Evolutionary conservation across 1,140 invertebrate species (phyloP), one percentile per base, ranked within the genome.

Genomic region (Caerostris darwini): DNA sequence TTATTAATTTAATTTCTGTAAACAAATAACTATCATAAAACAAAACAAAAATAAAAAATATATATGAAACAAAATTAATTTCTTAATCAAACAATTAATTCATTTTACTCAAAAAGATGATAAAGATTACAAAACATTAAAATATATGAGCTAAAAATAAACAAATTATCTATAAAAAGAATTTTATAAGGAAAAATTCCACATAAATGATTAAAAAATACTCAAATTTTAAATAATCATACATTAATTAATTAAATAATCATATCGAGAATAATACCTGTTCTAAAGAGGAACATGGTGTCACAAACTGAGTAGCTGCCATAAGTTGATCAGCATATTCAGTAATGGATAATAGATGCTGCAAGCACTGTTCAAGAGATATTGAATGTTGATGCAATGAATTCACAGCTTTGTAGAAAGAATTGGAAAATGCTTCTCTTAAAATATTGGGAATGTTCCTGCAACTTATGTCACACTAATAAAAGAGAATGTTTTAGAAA

Each of bases 281-380:
- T 64, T 89, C 92, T 4, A 57, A 4, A 64, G 86, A 50, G 56
- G 89, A 88, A n/a, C 6, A 8, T 10, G 92, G 67, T 14, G 10
- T 19, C 12, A 88, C 19, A 81, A 50, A 53, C 6, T 81, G 34
- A 57, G 14, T 64, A 19, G 85, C 19, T 34, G 57, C 14, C 69
- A 89, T 17, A n/a, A 94, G n/a, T 56, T 81, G 57, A 12, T 94
- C 92, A 19, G 77, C 53, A 94, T 94, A 94, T 17, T 94, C 85
- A 57, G 57, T 34, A 7, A 94, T 5, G 6, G 64, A 81, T 56
- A 56, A 17, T 10, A 94, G 50, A 82, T 71, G 56, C 17, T 89
- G 53, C 8, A 94, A 50, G 12, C 71, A 89, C 5, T 82, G 67
- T 19, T 89, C 50, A 59, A 89, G 6, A 89, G 92, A 50, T 7